These are phyloP conservation scores for Microctonus aethiopoides DNA, from an alignment of 2,888 invertebrate genomes.

Conservation along the genomic window DNA sequence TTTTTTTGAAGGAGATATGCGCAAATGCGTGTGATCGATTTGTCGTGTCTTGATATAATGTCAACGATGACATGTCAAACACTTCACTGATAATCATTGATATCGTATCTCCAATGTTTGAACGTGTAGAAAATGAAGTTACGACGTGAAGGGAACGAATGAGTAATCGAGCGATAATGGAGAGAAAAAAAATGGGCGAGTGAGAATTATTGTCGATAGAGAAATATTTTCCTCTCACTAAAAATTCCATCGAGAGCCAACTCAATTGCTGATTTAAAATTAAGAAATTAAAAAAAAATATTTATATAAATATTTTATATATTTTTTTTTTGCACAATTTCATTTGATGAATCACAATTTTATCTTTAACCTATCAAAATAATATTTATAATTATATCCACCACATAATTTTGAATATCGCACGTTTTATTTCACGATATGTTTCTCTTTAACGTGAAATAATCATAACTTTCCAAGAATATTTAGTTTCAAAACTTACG, in stretches of 20 bases:
- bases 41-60: conserved; percentile 13
- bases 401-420: no score
- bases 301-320: no score
- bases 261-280: no score
- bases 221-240: neutral
- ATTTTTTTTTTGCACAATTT: no score
- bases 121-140: neutral
- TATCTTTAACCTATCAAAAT: no score
- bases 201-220: neutral
- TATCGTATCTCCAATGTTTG: conserved; percentile 14
- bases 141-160: neutral
- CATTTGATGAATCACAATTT: no score
- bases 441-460: no score
- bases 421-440: no score
- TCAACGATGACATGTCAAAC: conserved; percentile 16
- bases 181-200: neutral
- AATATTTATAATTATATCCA: no score
- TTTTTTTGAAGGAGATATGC: conserved; percentile 15
- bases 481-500: neutral
- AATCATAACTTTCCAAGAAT: neutral
- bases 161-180: neutral
- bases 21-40: conserved; percentile 34
- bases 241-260: no score
- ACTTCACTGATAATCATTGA: conserved; percentile 22
- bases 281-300: no score